phyloP scores from a whole-genome alignment of 2,888 invertebrate species.

The Bursaphelenchus okinawaensis region DNA sequence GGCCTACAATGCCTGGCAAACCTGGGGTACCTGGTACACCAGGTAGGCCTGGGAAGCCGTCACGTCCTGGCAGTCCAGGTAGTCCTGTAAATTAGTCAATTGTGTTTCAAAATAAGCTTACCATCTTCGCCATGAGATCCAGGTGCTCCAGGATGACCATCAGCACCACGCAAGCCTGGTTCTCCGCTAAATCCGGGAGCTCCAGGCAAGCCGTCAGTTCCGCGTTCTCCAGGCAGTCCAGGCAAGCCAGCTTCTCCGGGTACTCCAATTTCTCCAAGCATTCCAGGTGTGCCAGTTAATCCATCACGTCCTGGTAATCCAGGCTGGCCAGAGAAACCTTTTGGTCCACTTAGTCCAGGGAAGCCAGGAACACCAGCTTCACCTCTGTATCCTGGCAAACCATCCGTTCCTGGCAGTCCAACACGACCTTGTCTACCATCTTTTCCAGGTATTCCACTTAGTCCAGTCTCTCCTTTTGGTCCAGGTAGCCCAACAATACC shows the following conservation, averaged over 20 bases:
- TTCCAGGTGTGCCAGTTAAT: slow-evolving; percentile 32
- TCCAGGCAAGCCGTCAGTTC: slow-evolving; percentile 41
- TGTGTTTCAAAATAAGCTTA: too few relatives aligned
- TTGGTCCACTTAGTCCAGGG: slow-evolving; percentile 42
- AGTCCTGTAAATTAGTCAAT: slow-evolving; percentile 41
- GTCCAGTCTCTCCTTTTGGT: slow-evolving; percentile 32
- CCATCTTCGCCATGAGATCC: slow-evolving; percentile 46
- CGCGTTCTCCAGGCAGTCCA: slow-evolving; percentile 28
- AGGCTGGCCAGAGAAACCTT: slow-evolving; percentile 29
- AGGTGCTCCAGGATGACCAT: slow-evolving; percentile 12
- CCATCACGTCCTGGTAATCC: slow-evolving; percentile 54
- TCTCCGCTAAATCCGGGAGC: slow-evolving; percentile 63
- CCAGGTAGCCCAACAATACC: slow-evolving; percentile 47
- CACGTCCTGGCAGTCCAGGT: slow-evolving; percentile 43
- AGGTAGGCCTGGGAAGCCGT: slow-evolving; percentile 36
- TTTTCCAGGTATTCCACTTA: slow-evolving; percentile 49
- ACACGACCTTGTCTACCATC: slow-evolving; percentile 38
- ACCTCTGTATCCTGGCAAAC: slow-evolving; percentile 58
- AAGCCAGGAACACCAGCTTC: slow-evolving; percentile 58
- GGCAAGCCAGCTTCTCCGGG: slow-evolving; percentile 40
- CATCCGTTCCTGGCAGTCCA: slow-evolving; percentile 33
- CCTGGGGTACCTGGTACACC: slow-evolving; percentile 44
- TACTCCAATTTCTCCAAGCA: slow-evolving; percentile 39
- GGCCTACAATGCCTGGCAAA: slow-evolving; percentile 65
- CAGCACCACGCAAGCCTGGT: slow-evolving; percentile 62